A percentile compares a stretch with the other conserved stretches of the same genome.
Conservation (phyloP, 2,888 invertebrate species). For the Sipha maydis region DNA sequence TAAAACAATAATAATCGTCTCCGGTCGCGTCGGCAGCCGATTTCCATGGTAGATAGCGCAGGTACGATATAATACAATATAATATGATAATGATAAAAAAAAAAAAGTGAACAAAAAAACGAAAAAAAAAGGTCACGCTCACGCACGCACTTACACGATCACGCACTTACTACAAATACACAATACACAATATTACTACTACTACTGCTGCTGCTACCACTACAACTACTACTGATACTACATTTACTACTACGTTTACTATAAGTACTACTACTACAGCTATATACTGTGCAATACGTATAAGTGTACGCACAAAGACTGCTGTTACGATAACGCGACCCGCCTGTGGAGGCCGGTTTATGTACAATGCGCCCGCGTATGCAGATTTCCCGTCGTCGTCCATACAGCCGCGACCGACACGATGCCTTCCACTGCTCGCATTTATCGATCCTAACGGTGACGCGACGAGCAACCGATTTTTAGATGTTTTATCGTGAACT, state of each 20-base stretch:
- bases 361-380: constrained; percentile 31
- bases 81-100: constrained; percentile 34
- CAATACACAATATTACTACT: neutral
- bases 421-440: neutral
- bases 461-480: neutral
- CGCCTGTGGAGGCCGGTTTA: constrained; percentile 15
- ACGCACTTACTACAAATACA: neutral
- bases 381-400: constrained; percentile 27
- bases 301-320: neutral
- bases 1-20: constrained; percentile 49
- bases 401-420: no score
- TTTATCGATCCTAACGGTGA: neutral
- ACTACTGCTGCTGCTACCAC: neutral
- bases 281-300: neutral
- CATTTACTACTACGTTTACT: neutral
- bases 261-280: neutral
- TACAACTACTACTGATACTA: constrained; percentile 6
- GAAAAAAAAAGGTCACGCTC: neutral
- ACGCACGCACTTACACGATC: neutral
- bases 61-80: neutral
- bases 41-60: constrained; percentile 21
- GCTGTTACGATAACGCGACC: constrained; percentile 25
- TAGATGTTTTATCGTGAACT: neutral
- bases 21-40: constrained; percentile 18
- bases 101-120: constrained; percentile 19